These are phyloP conservation scores for Plutella xylostella DNA, from an alignment of 2,888 invertebrate species.

Conservation along the genomic window DNA sequence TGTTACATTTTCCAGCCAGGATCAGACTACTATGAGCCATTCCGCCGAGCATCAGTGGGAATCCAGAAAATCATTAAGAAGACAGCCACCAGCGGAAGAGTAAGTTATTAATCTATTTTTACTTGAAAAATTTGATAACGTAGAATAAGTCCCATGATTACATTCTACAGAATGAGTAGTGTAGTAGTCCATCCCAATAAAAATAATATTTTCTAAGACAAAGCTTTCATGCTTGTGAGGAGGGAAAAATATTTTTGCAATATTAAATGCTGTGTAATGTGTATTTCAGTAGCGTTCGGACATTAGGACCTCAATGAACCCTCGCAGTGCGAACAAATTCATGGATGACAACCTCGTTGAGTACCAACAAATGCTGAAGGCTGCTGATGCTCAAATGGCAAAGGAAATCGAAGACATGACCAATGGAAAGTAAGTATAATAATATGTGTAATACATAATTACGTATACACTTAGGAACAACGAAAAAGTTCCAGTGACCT, in stretches of 20 bases:
- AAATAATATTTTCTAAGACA: too few relatives aligned
- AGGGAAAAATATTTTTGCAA: too few relatives aligned
- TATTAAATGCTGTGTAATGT: too few relatives aligned
- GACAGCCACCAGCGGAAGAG: conserved; percentile 18
- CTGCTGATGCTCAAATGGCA: conserved; percentile 83
- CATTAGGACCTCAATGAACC: conserved; percentile 33
- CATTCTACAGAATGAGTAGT: too few relatives aligned
- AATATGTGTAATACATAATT: too few relatives aligned
- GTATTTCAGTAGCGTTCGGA: conserved; percentile 63
- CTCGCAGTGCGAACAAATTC: conserved; percentile 43
- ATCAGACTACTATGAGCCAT: conserved; percentile 45
- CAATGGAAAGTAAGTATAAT: conserved; percentile 75
- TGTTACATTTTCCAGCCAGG: conserved; percentile 31
- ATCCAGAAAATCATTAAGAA: conserved; percentile 53
- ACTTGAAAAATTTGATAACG: too few relatives aligned
- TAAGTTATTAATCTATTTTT: conserved; percentile 10
- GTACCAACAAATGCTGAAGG: conserved; percentile 74
- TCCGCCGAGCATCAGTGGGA: conserved; percentile 56
- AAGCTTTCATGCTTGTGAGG: too few relatives aligned
- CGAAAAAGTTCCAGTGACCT: too few relatives aligned
- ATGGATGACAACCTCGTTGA: conserved; percentile 76
- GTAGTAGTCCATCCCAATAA: too few relatives aligned
- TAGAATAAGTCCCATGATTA: too few relatives aligned
- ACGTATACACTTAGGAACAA: too few relatives aligned
- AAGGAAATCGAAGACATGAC: conserved; percentile 86